These are phyloP conservation scores for Calameuta filiformis DNA, from an alignment of 2,888 invertebrate genomes.

Conservation along the genomic window DNA sequence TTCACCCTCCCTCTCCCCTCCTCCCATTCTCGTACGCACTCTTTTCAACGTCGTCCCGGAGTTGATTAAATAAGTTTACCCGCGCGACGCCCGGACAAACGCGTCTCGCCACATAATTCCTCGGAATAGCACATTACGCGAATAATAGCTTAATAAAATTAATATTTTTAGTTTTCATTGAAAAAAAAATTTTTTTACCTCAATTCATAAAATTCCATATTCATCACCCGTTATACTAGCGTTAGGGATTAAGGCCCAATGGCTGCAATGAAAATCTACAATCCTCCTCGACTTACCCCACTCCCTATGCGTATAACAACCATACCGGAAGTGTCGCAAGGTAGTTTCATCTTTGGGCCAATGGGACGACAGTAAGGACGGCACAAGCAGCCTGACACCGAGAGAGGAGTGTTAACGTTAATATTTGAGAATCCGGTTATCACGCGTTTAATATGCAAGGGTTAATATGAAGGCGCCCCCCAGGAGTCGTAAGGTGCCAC, in stretches of 20 bases:
- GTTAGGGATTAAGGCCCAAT: not conserved
- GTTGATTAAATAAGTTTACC: constrained; percentile 52
- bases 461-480: constrained; percentile 64
- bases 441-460: constrained; percentile 63
- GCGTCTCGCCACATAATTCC: constrained; percentile 34
- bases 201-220: not conserved
- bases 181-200: not conserved
- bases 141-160: not conserved
- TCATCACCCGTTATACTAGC: not conserved
- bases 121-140: not conserved
- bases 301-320: not conserved
- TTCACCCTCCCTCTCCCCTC: constrained; percentile 27
- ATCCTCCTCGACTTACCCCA: not conserved
- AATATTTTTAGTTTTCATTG: not conserved
- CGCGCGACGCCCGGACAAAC: constrained; percentile 35
- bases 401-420: constrained; percentile 31
- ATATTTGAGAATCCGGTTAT: constrained; percentile 64
- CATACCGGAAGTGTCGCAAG: not conserved
- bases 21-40: constrained; percentile 24
- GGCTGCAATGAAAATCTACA: not conserved
- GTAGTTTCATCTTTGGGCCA: constrained; percentile 43
- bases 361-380: constrained; percentile 20
- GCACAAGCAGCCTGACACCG: not conserved
- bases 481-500: constrained; percentile 64
- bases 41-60: constrained; percentile 13